These are phyloP conservation scores for Rhea pennata DNA, from an alignment of 2,113 vertebrate genomes.

Conservation along the genomic window DNA sequence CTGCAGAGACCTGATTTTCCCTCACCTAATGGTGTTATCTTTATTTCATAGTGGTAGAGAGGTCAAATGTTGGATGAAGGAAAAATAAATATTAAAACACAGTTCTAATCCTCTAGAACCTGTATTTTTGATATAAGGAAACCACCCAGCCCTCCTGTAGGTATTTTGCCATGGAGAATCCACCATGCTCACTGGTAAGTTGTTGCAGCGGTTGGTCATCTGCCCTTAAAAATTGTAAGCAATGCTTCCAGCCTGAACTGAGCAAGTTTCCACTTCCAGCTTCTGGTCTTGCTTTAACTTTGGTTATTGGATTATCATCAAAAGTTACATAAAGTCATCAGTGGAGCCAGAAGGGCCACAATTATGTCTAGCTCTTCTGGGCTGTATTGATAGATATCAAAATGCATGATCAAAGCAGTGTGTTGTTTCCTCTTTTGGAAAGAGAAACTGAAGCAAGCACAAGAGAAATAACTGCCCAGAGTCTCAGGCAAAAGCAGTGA, in stretches of 20 bases:
- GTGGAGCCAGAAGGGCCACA: neutral
- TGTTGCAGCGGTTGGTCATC: neutral
- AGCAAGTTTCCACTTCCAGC: neutral
- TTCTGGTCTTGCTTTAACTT: neutral
- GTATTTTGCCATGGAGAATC: neutral
- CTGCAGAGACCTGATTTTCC: neutral
- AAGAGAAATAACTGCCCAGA: neutral
- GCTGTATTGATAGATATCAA: neutral
- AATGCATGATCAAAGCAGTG: neutral
- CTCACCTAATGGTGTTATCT: neutral
- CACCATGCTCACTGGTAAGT: neutral
- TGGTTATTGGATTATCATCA: neutral
- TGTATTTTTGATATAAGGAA: neutral
- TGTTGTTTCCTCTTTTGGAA: neutral
- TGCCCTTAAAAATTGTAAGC: neutral
- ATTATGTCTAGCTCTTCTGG: neutral
- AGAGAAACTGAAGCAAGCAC: neutral
- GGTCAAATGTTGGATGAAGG: neutral
- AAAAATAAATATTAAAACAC: neutral
- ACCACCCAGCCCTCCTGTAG: neutral
- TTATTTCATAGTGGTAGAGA: neutral
- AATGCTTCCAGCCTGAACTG: neutral
- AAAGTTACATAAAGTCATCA: fast-evolving
- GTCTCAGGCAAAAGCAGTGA: neutral
- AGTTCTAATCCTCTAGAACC: neutral